Evolutionary conservation across 1,140 invertebrate species (phyloP), one percentile per base, ranked within the genome.

Genomic region (Pissodes strobi): DNA sequence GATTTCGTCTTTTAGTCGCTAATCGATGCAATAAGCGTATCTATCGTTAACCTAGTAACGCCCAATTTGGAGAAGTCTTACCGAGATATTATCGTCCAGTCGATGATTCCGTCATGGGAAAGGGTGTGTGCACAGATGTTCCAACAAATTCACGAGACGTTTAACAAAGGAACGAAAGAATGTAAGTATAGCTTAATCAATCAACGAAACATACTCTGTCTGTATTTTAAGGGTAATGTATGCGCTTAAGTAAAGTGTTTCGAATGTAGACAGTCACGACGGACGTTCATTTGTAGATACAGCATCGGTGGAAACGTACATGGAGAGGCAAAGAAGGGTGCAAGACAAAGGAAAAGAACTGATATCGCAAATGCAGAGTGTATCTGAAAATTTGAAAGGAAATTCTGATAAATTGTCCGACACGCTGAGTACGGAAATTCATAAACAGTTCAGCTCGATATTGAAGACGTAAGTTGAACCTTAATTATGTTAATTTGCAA

Each of bases 51-150:
- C 57, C 84, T 88, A 0, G 79, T 91, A 9, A 84, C 86, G 71
- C 83, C 85, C 1, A 82, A 82, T 17, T 84, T 93, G 17, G 87
- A 89, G 62, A 79, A 82, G 12, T 87, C 85, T 43, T 93, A 89
- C 77, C 88, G 86, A 64, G 88, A 92, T 51, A 83, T 88, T 1
- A 89, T 95, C 66, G 82, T 85, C 27, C 87, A 84, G 41, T 84
- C 86, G 56, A 79, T 94, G 13, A 78, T 96, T 69, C 94, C 94
- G 10, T 85, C 86, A 10, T 90, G 94, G 83, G 93, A 96, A 75
- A 89, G 89, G 76, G 86, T 90, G 38, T 91, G 90, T 70, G 87
- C 89, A 69, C 87, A 87, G 69, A 91, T 97, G 83, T 95, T 95
- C 72, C 82, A 86, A 25, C 94, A 97, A 81, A 84, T 97, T 1